A percentile compares a stretch with the other conserved stretches of the same genome.
phyloP scores from a whole-genome alignment of 2,888 invertebrate genomes.

The Clusia tigrina region DNA sequence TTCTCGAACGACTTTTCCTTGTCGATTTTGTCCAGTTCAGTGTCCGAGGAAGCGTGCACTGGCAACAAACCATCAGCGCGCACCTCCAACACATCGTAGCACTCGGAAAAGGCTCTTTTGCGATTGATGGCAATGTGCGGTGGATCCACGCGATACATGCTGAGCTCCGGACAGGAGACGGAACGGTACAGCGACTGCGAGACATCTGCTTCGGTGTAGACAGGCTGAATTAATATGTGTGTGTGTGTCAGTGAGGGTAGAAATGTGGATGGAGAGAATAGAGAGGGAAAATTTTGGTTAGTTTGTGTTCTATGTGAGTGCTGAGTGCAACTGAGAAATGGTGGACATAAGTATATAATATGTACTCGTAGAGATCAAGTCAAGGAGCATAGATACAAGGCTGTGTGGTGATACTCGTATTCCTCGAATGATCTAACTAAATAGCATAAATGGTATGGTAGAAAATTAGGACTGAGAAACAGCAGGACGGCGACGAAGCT shows the following conservation, averaged over 20 bases:
- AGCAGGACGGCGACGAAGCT: no score
- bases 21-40: conserved; percentile 80
- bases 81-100: conserved; percentile 63
- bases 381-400: no score
- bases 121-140: conserved; percentile 65
- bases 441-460: no score
- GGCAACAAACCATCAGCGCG: conserved; percentile 37
- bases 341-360: no score
- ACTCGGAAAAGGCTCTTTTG: conserved; percentile 74
- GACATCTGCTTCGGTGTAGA: conserved; percentile 73
- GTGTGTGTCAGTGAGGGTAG: conserved; percentile 35
- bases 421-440: no score
- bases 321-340: background rate
- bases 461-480: no score
- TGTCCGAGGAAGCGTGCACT: conserved; percentile 76
- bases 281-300: background rate
- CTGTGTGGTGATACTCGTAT: no score
- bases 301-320: no score
- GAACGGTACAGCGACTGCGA: conserved; percentile 64
- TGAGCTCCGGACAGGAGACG: conserved; percentile 77
- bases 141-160: conserved; percentile 69
- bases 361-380: no score
- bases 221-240: no score
- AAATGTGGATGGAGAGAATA: background rate
- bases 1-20: conserved; percentile 74